phyloP scores from a whole-genome alignment of 2,888 invertebrate species.

The Amiota communis region DNA sequence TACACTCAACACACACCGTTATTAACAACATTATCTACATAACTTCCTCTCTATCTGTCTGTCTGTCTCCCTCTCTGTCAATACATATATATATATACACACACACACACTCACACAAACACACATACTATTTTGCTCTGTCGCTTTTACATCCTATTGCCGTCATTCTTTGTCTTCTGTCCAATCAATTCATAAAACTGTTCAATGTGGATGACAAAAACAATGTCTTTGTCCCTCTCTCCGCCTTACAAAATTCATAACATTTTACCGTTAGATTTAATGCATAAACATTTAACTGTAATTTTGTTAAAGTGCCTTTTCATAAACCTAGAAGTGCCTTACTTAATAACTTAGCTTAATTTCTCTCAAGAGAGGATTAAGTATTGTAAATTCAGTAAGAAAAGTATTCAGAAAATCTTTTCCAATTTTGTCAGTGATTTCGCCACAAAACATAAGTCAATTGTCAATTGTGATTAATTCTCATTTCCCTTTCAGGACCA shows the following conservation, averaged over 20 bases:
- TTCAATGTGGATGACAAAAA: too few species aligned
- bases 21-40: slow-evolving; percentile 35
- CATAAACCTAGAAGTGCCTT: not conserved
- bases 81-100: not conserved
- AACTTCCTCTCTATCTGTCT: slow-evolving; percentile 8
- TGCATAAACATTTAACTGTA: not conserved
- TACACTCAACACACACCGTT: slow-evolving; percentile 32
- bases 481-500: too few species aligned
- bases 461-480: too few species aligned
- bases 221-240: slow-evolving; percentile 1
- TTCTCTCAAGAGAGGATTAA: too few species aligned
- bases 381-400: too few species aligned
- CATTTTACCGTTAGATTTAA: slow-evolving; percentile 26
- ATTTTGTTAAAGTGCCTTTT: slow-evolving; percentile 25
- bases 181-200: too few species aligned
- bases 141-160: not conserved
- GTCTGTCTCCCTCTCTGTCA: not conserved
- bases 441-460: too few species aligned
- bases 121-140: slow-evolving; percentile 2
- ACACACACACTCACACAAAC: not conserved
- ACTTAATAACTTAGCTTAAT: too few species aligned
- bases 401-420: too few species aligned
- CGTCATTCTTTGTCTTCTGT: not conserved
- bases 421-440: too few species aligned
- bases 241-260: slow-evolving; percentile 19